phyloP scores from a whole-genome alignment of 2,797 vertebrate species.

The Remorina albescens region DNA sequence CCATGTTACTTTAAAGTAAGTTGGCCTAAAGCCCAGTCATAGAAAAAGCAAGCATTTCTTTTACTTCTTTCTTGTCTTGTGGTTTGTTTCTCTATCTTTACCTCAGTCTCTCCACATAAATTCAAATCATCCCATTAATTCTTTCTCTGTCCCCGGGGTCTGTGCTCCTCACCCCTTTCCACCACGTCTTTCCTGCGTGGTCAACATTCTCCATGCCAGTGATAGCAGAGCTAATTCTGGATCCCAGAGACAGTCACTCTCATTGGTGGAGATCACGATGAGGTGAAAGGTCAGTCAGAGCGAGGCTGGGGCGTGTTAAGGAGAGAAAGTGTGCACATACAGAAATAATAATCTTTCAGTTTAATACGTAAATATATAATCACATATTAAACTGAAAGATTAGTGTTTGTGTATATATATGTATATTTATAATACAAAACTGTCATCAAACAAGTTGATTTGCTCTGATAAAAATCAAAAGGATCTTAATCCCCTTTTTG shows the following conservation, averaged over 20 bases:
- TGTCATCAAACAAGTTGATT: neutral
- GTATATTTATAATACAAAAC: neutral
- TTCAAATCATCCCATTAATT: neutral
- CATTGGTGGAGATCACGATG: constrained; percentile 55
- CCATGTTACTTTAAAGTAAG: neutral
- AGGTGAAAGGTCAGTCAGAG: constrained; percentile 56
- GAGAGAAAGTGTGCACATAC: constrained; percentile 12
- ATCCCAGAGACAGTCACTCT: constrained; percentile 43
- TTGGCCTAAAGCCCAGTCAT: neutral
- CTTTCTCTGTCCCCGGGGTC: neutral
- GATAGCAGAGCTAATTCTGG: constrained; percentile 80
- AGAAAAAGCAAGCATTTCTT: neutral
- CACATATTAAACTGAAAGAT: too few species aligned
- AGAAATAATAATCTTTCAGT: neutral
- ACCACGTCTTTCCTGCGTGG: constrained; percentile 44
- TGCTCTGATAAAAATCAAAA: neutral
- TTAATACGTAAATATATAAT: neutral
- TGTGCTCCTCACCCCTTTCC: constrained; percentile 24
- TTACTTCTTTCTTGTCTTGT: neutral
- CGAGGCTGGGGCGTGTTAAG: constrained; percentile 18
- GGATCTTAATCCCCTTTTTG: neutral
- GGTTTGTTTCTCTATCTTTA: constrained; percentile 11
- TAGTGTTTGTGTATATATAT: neutral
- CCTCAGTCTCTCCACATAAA: neutral
- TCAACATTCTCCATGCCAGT: constrained; percentile 67